A percentile compares a stretch with the other conserved stretches of the same genome.
phyloP scores from a whole-genome alignment of 1,140 invertebrate genomes.

The Potamilus streckersoni region DNA sequence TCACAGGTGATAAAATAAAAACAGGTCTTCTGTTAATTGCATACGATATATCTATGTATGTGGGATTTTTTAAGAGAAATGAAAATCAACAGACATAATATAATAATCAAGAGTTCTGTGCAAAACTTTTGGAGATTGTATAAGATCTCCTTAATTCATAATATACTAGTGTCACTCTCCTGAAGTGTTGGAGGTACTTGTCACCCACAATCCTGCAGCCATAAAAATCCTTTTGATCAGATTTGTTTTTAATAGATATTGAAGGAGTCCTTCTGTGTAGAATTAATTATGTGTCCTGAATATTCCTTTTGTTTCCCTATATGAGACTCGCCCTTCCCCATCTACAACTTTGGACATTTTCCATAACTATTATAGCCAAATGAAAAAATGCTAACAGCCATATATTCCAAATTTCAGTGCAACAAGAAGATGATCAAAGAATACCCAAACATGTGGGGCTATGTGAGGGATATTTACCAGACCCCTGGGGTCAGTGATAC shows the following conservation, averaged over 20 bases:
- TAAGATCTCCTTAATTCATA: no score
- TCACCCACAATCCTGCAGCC: no score
- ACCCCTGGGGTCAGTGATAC: slow-evolving; percentile 53
- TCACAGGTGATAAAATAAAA: no score
- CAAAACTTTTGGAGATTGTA: no score
- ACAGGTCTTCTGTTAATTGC: no score
- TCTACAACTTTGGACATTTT: neutral
- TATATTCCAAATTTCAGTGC: slow-evolving; percentile 35
- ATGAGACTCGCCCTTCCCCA: no score
- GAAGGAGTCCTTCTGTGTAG: neutral
- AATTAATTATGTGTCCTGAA: neutral
- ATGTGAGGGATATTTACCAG: slow-evolving; percentile 60
- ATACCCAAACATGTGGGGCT: slow-evolving; percentile 62
- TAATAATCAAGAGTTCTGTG: no score
- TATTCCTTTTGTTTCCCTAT: neutral
- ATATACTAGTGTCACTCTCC: no score
- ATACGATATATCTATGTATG: no score
- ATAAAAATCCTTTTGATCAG: neutral
- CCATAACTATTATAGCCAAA: neutral
- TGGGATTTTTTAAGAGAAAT: no score
- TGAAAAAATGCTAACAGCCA: neutral
- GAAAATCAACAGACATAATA: no score
- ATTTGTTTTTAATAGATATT: neutral
- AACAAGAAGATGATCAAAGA: slow-evolving; percentile 60
- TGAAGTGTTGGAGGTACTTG: no score